Evolutionary conservation across 2,797 vertebrate genomes (phyloP).

Genomic region (Epinephelus coioides): DNA sequence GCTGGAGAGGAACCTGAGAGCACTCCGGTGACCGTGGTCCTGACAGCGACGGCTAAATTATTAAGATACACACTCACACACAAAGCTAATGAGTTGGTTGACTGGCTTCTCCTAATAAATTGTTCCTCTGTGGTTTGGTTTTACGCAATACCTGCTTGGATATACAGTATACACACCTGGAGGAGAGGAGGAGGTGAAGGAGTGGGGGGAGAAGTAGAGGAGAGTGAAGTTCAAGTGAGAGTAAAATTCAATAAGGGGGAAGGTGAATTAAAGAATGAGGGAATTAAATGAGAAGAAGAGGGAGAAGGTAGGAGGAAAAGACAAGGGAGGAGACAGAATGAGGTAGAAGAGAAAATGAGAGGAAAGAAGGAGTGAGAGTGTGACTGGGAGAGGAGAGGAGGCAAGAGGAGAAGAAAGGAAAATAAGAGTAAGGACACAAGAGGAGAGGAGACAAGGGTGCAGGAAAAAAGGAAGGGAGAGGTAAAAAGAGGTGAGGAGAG

Average conservation of each 20-base stretch:
- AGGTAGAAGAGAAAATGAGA: background rate
- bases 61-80: constrained; percentile 61
- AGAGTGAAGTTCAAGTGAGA: background rate
- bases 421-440: background rate
- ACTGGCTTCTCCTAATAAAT: constrained; percentile 24
- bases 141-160: constrained; percentile 11
- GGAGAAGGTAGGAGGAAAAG: background rate
- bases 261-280: background rate
- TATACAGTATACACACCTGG: background rate
- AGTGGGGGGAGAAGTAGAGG: background rate
- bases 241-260: background rate
- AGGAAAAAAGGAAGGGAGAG: no score
- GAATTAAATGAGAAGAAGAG: background rate
- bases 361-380: background rate
- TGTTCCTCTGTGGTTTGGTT: constrained; percentile 30
- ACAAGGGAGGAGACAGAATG: no score
- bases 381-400: background rate
- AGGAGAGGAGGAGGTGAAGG: background rate
- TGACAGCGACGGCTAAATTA: constrained; percentile 68
- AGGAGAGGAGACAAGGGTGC: background rate
- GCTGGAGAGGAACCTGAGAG: constrained; percentile 69
- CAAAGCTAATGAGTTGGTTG: constrained; percentile 38
- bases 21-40: constrained; percentile 41
- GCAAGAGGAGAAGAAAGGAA: background rate
- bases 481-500: background rate